Evolutionary conservation across 2,797 vertebrate species (phyloP).

Genomic region (Semaprochilodus insignis): DNA sequence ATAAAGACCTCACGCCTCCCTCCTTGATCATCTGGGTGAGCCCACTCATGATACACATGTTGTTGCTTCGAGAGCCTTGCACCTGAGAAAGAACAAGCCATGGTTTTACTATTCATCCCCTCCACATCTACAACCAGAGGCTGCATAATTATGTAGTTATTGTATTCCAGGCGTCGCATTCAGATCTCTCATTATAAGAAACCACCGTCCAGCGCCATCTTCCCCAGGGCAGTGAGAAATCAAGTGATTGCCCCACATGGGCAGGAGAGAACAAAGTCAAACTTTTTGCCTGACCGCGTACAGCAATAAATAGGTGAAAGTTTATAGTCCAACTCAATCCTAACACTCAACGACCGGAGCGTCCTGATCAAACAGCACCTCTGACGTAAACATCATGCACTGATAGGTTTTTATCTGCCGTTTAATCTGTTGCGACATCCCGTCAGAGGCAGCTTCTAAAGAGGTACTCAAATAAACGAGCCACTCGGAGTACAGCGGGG

Average conservation of each 20-base stretch:
- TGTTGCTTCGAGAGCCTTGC: constrained; percentile 91
- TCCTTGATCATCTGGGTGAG: constrained; percentile 94
- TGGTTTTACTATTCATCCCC: background rate
- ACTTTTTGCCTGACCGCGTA: background rate
- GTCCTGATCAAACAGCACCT: constrained; percentile 23
- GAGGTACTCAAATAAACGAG: background rate
- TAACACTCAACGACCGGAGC: constrained; percentile 2
- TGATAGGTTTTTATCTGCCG: constrained; percentile 31
- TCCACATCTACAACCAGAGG: background rate
- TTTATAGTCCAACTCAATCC: constrained; percentile 2
- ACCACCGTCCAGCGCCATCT: background rate
- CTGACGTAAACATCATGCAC: constrained; percentile 39
- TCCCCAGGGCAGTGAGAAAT: background rate
- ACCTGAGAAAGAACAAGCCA: constrained; percentile 77
- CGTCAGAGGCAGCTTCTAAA: constrained; percentile 5
- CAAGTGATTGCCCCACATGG: background rate
- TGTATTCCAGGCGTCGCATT: background rate
- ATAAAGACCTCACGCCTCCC: constrained; percentile 87
- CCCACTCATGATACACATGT: constrained; percentile 92
- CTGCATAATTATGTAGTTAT: too few species aligned
- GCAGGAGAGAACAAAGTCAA: constrained; percentile 29
- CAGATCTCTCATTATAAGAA: background rate
- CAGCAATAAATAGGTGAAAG: constrained; percentile 19
- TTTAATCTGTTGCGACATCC: background rate
- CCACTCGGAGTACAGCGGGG: constrained; percentile 18